phyloP scores from a whole-genome alignment of 2,797 vertebrate genomes.

The Otolemur crassicaudatus region DNA sequence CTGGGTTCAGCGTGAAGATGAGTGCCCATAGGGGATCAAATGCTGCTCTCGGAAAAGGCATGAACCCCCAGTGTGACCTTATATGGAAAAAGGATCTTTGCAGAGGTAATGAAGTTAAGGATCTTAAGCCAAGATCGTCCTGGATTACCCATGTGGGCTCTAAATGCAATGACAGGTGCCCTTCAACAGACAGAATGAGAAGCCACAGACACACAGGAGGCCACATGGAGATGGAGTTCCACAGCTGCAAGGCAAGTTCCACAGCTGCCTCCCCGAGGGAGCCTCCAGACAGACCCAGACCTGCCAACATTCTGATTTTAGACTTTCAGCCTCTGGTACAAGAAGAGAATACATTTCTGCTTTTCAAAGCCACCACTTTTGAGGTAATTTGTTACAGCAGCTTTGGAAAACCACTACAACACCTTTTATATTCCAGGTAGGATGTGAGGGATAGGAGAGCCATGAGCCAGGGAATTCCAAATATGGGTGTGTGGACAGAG shows the following conservation, averaged over 20 bases:
- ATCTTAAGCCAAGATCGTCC: background rate
- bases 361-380: background rate
- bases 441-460: background rate
- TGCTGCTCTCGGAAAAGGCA: background rate
- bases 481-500: background rate
- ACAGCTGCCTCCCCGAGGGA: fast-evolving
- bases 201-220: background rate
- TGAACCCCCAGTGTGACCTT: background rate
- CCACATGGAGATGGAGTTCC: fast-evolving
- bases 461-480: background rate
- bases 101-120: background rate
- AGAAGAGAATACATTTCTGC: background rate
- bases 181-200: background rate
- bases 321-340: background rate
- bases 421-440: background rate
- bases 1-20: background rate
- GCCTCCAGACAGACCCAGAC: background rate
- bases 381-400: background rate
- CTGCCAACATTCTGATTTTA: background rate
- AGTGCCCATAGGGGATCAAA: background rate
- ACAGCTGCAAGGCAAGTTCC: fast-evolving
- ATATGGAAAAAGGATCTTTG: background rate
- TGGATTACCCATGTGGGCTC: background rate
- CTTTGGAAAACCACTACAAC: background rate
- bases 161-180: background rate